A percentile compares a stretch with the other conserved stretches of the same genome.
Evolutionary conservation across 2,113 vertebrate species (phyloP).

Genomic region (Charadrius vociferus): DNA sequence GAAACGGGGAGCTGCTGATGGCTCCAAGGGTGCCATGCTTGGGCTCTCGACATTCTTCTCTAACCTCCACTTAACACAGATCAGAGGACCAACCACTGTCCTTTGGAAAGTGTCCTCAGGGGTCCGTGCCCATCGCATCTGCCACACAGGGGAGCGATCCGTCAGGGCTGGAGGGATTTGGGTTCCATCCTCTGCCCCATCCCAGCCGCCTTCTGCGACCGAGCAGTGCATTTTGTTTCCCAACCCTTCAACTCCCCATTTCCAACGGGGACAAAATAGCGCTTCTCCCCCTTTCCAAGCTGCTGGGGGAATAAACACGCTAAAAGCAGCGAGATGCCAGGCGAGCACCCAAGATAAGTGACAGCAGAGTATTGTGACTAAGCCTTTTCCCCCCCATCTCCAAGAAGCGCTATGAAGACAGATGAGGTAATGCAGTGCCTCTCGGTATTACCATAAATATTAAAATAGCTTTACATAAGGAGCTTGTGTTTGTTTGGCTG

Average conservation of each 20-base stretch:
- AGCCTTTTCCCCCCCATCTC: neutral
- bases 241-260: neutral
- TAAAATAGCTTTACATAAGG: constrained; percentile 41
- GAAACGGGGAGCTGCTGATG: neutral
- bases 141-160: accelerated
- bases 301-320: accelerated
- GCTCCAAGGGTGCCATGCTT: neutral
- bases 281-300: neutral
- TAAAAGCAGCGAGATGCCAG: neutral
- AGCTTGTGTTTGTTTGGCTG: neutral
- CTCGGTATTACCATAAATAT: neutral
- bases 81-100: neutral
- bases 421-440: constrained; percentile 30
- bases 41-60: neutral
- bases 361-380: neutral
- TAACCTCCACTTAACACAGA: neutral
- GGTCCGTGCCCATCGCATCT: neutral
- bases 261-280: neutral
- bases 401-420: neutral
- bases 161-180: neutral
- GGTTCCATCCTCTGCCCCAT: neutral
- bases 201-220: neutral
- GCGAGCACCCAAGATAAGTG: neutral
- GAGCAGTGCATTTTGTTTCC: neutral
- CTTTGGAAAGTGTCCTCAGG: neutral